Evolutionary conservation across 2,797 vertebrate species (phyloP), one percentile per base, ranked within the genome.

Genomic region (Holocentrus rufus): DNA sequence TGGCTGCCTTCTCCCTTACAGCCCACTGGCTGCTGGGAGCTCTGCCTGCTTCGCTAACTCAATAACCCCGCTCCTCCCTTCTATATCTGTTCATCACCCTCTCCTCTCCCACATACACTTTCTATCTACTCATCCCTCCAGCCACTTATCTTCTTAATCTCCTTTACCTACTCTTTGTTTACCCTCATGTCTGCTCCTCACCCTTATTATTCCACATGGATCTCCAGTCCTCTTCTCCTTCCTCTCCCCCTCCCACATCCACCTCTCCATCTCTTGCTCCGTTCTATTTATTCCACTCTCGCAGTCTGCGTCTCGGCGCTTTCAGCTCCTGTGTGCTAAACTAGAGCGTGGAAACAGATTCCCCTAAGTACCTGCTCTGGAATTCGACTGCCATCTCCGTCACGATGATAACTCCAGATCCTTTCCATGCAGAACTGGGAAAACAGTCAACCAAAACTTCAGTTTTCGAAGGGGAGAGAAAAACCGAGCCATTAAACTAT

Each of bases 331-430:
- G 69, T 76, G 65, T 70, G 59, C 85, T 80, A 80, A 77, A 77
- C 44, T 59, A 74, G 67, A 85, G 76, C 77, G 80, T 83, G 84
- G 88, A 90, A 90, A 89, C 81, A 85, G 73, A 89, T 83, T 88
- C 85, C 80, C 85, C 76, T 63, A 88, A 90, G 88, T 87, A 90
- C 82, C 89, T 89, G 87, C 78, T 80, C 61, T 81, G 85, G 89
- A 91, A 90, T 71, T 71, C 22, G 27, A 59, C 64, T 59, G 17
- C 59, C 53, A 17, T 87, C 84, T 88, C 74, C 64, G 83, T 61
- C n/a, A 7, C 76, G 36, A 87, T 80, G 85, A 91, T 86, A 89
- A 85, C 79, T 89, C 83, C 87, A 90, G 90, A 91, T 74, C 79
- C 73, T 84, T 92, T 91, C 86, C 84, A 81, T 69, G 69, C 79